Conservation (phyloP, 2,113 vertebrate genomes). For the Condylura cristata region DNA sequence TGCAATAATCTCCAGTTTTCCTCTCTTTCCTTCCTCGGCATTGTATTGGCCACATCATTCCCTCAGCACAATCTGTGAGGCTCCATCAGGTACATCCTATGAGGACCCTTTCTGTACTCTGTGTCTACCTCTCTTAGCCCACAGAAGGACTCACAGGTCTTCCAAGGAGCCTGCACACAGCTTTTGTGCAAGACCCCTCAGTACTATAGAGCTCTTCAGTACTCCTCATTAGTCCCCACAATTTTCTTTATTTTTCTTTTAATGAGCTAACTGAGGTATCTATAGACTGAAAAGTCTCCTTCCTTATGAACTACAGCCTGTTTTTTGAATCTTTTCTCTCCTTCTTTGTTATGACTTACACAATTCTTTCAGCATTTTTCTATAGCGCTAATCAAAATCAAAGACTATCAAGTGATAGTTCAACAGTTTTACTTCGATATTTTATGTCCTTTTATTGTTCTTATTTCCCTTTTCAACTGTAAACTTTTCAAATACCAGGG, state of each 20-base stretch:
- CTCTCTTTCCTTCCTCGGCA: not conserved
- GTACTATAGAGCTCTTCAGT: not conserved
- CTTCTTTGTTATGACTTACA: not conserved
- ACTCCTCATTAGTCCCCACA: not conserved
- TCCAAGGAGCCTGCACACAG: not conserved
- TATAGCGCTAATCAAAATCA: not conserved
- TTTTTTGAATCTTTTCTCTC: not conserved
- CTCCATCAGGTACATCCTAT: not conserved
- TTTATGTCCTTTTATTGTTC: not conserved
- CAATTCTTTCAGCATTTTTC: not conserved
- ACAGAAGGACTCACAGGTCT: not conserved
- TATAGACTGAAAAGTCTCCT: not conserved
- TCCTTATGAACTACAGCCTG: not conserved
- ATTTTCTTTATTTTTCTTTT: not conserved
- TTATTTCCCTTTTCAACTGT: not conserved
- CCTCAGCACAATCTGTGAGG: not conserved
- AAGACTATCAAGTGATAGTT: not conserved
- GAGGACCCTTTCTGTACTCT: not conserved
- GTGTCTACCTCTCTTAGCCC: rapidly evolving
- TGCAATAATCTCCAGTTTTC: not conserved
- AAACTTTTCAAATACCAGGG: not conserved
- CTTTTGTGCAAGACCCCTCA: not conserved
- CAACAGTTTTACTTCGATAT: not conserved
- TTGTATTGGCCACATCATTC: not conserved
- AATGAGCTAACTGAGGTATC: not conserved